Evolutionary conservation across 2,888 invertebrate species (phyloP).

Genomic region (Andrena dorsata): DNA sequence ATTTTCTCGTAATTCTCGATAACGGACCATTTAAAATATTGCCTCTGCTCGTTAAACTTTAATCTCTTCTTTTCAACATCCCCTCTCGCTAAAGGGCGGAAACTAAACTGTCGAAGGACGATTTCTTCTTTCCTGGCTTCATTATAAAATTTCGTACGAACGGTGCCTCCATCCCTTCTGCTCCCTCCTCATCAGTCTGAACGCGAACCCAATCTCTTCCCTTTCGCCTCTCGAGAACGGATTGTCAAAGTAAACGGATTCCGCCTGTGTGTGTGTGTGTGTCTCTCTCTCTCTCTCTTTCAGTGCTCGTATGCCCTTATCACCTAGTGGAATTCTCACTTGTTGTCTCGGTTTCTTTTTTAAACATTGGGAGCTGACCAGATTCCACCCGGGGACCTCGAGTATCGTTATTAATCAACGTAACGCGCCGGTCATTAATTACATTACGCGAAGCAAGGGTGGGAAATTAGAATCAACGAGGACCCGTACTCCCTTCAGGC

Average conservation of each 20-base stretch:
- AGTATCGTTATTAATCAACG: too few species aligned
- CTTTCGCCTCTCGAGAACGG: conserved; percentile 50
- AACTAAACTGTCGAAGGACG: conserved; percentile 51
- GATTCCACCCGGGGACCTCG: too few species aligned
- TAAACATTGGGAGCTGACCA: conserved; percentile 9
- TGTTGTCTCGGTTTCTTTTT: conserved; percentile 8
- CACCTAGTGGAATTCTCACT: conserved; percentile 43
- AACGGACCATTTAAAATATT: conserved; percentile 56
- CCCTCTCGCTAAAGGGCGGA: conserved; percentile 2
- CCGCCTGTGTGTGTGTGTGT: neutral
- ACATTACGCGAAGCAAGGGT: too few species aligned
- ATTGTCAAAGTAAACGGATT: conserved; percentile 67
- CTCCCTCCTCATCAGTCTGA: neutral
- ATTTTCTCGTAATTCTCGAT: conserved; percentile 44
- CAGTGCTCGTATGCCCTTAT: conserved; percentile 38
- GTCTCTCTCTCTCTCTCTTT: neutral
- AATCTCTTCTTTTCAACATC: conserved; percentile 11
- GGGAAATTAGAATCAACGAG: too few species aligned
- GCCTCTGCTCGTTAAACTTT: conserved; percentile 18
- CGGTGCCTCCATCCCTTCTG: conserved; percentile 6
- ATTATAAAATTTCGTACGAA: conserved; percentile 52
- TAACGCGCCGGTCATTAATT: too few species aligned
- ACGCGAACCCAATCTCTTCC: conserved; percentile 1
- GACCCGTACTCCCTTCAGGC: too few species aligned
- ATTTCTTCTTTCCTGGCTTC: conserved; percentile 33